Evolutionary conservation across 2,888 invertebrate genomes (phyloP).

Genomic region (Torymus tubicola): DNA sequence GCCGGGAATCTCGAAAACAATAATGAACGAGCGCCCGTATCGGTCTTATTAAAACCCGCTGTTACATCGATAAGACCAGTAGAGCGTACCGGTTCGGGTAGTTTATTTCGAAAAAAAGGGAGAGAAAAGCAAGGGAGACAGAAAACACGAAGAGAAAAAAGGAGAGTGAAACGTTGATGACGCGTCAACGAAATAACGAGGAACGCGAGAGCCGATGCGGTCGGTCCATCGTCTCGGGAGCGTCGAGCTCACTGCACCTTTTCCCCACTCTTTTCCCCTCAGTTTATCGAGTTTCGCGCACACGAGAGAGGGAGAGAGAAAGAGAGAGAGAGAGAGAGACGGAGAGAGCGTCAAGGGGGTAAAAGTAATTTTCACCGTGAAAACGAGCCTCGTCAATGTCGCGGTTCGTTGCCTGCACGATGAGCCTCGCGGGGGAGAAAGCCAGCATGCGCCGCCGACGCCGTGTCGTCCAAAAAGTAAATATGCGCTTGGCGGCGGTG

Average conservation of each 20-base stretch:
- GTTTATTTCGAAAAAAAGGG: not conserved
- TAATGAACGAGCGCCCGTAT: not conserved
- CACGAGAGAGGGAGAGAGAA: too few species aligned
- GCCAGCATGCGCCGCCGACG: not conserved
- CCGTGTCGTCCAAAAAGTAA: conserved; percentile 40
- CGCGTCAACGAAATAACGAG: conserved; percentile 39
- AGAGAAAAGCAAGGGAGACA: not conserved
- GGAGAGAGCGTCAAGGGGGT: not conserved
- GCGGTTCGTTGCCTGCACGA: conserved; percentile 40
- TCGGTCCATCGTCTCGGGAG: conserved; percentile 29
- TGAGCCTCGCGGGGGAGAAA: conserved; percentile 25
- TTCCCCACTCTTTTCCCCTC: conserved; percentile 1
- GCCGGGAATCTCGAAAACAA: too few species aligned
- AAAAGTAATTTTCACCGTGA: conserved; percentile 54
- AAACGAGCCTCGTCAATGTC: conserved; percentile 54
- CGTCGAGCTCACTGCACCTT: not conserved
- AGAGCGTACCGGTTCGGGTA: not conserved
- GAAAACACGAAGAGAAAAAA: not conserved
- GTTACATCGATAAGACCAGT: not conserved
- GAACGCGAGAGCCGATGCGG: conserved; percentile 26
- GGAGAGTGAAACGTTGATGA: conserved; percentile 15
- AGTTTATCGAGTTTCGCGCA: conserved; percentile 43
- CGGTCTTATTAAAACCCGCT: conserved; percentile 6
- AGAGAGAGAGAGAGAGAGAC: too few species aligned
- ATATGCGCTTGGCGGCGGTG: conserved; percentile 32